A percentile compares a stretch with the other conserved stretches of the same genome.
These are phyloP conservation scores for Alligator mississippiensis DNA, from an alignment of 2,113 vertebrate genomes.

Conservation along the genomic window DNA sequence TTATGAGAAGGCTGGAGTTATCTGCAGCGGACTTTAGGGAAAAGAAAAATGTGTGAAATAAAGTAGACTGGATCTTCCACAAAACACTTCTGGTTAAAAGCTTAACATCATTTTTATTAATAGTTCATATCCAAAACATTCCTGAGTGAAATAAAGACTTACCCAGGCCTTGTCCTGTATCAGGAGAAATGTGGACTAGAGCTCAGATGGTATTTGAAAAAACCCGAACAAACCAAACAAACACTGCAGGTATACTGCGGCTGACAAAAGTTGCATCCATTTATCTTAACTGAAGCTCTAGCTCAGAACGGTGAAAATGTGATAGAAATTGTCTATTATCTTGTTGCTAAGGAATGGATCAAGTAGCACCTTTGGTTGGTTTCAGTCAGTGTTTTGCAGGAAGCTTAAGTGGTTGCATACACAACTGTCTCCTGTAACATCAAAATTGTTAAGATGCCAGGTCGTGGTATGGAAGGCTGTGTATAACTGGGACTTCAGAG, in stretches of 20 bases:
- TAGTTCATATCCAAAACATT: not conserved
- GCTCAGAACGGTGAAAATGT: not conserved
- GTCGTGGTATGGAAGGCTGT: not conserved
- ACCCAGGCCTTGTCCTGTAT: not conserved
- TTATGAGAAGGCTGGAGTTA: slow-evolving; percentile 17
- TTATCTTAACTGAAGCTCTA: not conserved
- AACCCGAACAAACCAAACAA: not conserved
- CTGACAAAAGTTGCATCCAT: not conserved
- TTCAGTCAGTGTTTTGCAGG: not conserved
- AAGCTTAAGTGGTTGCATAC: not conserved
- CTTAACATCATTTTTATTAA: not conserved
- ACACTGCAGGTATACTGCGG: no score
- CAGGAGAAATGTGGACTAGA: not conserved
- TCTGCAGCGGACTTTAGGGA: not conserved
- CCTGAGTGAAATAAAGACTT: not conserved
- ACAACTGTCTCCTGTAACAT: not conserved
- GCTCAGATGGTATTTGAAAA: not conserved
- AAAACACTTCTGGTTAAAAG: not conserved
- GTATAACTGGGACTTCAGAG: not conserved
- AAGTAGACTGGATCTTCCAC: not conserved
- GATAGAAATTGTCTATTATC: not conserved
- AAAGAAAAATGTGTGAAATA: not conserved
- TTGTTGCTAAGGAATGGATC: not conserved
- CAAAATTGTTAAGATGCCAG: not conserved
- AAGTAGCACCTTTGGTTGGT: not conserved